Conservation (phyloP, 2,113 vertebrate genomes). For the Pseudorasbora parva region DNA sequence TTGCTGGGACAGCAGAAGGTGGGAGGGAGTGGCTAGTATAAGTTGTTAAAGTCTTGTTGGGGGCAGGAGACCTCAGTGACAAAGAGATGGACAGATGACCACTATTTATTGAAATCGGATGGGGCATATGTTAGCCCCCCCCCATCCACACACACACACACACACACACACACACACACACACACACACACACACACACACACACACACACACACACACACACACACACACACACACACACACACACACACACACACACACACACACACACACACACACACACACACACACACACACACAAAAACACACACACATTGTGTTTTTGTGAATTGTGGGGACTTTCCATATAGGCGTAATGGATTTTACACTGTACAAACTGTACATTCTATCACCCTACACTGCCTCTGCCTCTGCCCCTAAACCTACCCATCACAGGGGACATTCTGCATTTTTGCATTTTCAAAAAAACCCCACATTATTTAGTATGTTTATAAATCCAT, state of each 20-base stretch:
- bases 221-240: too few relatives aligned
- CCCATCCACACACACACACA: background rate
- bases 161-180: background rate
- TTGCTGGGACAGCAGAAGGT: constrained; percentile 20
- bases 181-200: background rate
- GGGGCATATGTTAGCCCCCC: background rate
- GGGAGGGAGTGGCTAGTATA: constrained; percentile 1
- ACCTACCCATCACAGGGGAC: too few relatives aligned
- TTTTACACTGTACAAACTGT: background rate
- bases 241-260: too few relatives aligned
- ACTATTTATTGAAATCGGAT: background rate
- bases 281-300: too few relatives aligned
- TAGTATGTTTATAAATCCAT: too few relatives aligned
- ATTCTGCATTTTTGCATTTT: background rate
- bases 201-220: too few relatives aligned
- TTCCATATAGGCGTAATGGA: background rate
- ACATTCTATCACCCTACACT: too few relatives aligned
- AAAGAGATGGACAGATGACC: constrained; percentile 41
- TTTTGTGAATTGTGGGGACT: background rate
- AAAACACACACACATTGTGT: too few relatives aligned
- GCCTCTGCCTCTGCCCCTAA: too few relatives aligned
- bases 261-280: too few relatives aligned
- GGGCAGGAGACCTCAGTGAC: constrained; percentile 11
- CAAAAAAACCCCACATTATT: background rate
- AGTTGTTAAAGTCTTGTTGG: background rate